Base-by-base conservation (phyloP, 2,113 vertebrate genomes). In the Notothenia coriiceps region DNA sequence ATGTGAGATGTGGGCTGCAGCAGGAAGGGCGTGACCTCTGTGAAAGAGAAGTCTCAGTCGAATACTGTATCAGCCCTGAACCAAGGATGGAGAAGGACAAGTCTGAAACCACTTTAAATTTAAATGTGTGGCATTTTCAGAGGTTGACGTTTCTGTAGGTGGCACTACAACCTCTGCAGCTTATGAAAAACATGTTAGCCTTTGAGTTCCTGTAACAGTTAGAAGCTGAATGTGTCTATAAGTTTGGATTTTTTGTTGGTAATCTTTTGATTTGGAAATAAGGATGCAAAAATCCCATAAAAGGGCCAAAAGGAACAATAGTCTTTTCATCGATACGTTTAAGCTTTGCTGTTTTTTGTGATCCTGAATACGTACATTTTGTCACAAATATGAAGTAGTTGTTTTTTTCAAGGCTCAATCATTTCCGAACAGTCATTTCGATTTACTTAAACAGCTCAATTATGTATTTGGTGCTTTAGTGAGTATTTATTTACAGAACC, bases 11-110 rank as follows among this genome's bases (percentile, higher is more conserved):
- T 71, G 40, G 52, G 72, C 66, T 20, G 61, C 64, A 59, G 60
- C 51, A 10, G 10, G 68, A 79, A 68, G 71, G 52, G 55, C 6
- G 70, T 65, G 76, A 85, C 78, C 77, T 79, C 73, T 51, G 13
- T 22, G 67, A 67, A 13, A 63, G 2, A 60, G n/a, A 59, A 63
- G 71, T 56, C 60, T 25, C n/a, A 22, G 22, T 57, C 13, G 52
- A 20, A 18, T n/a, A 33, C 70, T 52, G 50, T 4, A 13, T 3
- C 25, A 10, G 5, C n/a, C 11, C 47, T 2, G 44, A 25, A 51
- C 74, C 43, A 20, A 40, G 75, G 35, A 22, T 2, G 2, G 2
- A 52, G 25, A 47, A 40, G 49, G 25, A n/a, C 49, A 18, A 63
- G 17, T 68, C 33, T 44, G 25, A 65, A 25, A 49, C 2, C 20